A percentile compares a stretch with the other conserved stretches of the same genome.
Evolutionary conservation across 1,140 invertebrate genomes (phyloP).

Genomic region (Stenopsyche tienmushanensis): DNA sequence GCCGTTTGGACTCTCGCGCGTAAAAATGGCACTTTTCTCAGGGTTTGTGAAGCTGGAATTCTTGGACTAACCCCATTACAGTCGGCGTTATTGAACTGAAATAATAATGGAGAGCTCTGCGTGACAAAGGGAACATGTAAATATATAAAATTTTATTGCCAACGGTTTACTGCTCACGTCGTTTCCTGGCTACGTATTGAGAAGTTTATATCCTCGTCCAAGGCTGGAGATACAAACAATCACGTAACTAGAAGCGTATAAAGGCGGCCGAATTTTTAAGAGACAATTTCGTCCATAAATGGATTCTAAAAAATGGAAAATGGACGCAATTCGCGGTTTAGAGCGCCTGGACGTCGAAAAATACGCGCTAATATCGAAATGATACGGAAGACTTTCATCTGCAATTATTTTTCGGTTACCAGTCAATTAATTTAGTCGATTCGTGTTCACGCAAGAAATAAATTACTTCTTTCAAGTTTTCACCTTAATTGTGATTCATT

Average conservation of each 20-base stretch:
- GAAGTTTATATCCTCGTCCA: constrained; percentile 15
- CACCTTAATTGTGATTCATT: constrained; percentile 31
- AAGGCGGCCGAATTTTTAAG: not conserved
- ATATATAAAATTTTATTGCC: constrained; percentile 41
- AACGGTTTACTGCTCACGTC: constrained; percentile 33
- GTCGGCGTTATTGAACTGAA: constrained; percentile 28
- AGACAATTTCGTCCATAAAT: too few species aligned
- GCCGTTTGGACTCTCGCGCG: not conserved
- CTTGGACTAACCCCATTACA: constrained; percentile 15
- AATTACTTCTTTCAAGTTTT: constrained; percentile 27
- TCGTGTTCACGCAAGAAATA: constrained; percentile 33
- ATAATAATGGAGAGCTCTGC: constrained; percentile 36
- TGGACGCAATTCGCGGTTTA: too few species aligned
- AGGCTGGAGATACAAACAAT: constrained; percentile 23
- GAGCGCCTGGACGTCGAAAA: too few species aligned
- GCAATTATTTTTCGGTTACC: constrained; percentile 30
- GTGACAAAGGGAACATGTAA: constrained; percentile 37
- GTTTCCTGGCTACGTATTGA: constrained; percentile 15
- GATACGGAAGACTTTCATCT: constrained; percentile 2
- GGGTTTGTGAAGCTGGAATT: not conserved
- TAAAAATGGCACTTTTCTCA: not conserved
- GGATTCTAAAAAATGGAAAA: too few species aligned
- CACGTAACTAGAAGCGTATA: constrained; percentile 6
- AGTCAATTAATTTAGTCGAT: constrained; percentile 30
- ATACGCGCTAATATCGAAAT: too few species aligned